These are phyloP conservation scores for Coremacera marginata DNA, from an alignment of 2,888 invertebrate species.

Conservation along the genomic window DNA sequence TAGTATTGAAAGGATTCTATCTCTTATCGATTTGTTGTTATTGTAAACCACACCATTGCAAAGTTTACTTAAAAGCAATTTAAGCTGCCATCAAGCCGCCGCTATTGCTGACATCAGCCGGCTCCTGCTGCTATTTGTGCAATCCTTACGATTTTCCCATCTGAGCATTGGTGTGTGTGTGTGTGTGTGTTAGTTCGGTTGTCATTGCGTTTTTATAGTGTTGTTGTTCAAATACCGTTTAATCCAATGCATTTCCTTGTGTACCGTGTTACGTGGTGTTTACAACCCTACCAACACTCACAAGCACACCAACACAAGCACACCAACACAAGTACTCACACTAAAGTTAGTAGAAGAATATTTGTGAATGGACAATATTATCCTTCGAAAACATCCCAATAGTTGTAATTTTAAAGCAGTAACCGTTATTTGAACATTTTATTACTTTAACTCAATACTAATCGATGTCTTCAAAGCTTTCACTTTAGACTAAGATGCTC, in stretches of 20 bases:
- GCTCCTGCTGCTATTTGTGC: neutral
- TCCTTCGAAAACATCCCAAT: neutral
- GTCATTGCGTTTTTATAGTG: no score
- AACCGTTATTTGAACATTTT: no score
- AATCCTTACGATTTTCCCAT: slow-evolving; percentile 2
- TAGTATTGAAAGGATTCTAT: slow-evolving; percentile 20
- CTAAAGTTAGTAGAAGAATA: neutral
- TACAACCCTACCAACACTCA: neutral
- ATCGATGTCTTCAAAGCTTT: no score
- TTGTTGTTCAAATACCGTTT: slow-evolving; percentile 2
- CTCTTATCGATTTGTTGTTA: slow-evolving; percentile 38
- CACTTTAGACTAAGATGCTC: no score
- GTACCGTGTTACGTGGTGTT: neutral
- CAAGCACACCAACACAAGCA: neutral
- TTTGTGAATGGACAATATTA: neutral
- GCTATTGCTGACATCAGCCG: neutral
- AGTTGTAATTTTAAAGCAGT: no score
- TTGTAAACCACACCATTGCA: slow-evolving; percentile 42
- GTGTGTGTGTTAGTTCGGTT: neutral
- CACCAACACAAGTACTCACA: neutral
- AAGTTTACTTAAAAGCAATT: slow-evolving; percentile 49
- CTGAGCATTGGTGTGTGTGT: neutral
- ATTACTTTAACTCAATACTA: no score
- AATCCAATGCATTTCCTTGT: slow-evolving; percentile 5
- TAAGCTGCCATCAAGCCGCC: slow-evolving; percentile 43